phyloP scores from a whole-genome alignment of 2,113 vertebrate species.

The Caranx ignobilis region DNA sequence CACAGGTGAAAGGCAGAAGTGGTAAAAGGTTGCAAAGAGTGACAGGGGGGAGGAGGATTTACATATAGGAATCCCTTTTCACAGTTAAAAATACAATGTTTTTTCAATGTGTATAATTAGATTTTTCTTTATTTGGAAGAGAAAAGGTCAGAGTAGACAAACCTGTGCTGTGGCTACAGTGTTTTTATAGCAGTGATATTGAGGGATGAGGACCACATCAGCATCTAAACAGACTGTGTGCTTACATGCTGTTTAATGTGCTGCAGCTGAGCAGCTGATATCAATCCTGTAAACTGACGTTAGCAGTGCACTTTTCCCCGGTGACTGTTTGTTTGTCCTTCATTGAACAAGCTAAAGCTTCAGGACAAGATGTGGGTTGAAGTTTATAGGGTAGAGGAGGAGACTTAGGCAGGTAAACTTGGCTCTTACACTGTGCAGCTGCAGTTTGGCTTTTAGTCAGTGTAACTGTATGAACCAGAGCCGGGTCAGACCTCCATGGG shows the following conservation, averaged over 20 bases:
- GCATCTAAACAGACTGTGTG: not conserved
- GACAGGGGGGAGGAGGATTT: too few species aligned
- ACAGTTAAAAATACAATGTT: not conserved
- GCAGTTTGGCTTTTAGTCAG: not conserved
- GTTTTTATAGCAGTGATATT: not conserved
- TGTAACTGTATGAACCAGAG: not conserved
- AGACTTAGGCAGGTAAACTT: not conserved
- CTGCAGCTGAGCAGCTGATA: not conserved
- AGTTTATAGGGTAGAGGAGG: not conserved
- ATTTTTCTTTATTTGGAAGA: not conserved
- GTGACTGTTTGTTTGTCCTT: not conserved
- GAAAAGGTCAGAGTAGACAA: not conserved
- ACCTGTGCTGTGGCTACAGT: not conserved
- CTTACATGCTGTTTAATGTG: not conserved
- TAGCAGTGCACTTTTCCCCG: not conserved
- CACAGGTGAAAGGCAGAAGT: slow-evolving; percentile 26
- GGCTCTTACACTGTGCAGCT: not conserved
- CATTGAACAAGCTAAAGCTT: not conserved
- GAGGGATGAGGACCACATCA: not conserved
- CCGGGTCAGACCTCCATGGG: too few species aligned
- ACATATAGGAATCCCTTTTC: not conserved
- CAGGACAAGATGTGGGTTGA: not conserved
- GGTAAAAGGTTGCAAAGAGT: not conserved
- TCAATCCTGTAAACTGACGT: not conserved
- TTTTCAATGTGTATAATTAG: not conserved